Evolutionary conservation across 2,888 invertebrate species (phyloP), one percentile per base, ranked within the genome.

Genomic region (Plemyria rubiginata): DNA sequence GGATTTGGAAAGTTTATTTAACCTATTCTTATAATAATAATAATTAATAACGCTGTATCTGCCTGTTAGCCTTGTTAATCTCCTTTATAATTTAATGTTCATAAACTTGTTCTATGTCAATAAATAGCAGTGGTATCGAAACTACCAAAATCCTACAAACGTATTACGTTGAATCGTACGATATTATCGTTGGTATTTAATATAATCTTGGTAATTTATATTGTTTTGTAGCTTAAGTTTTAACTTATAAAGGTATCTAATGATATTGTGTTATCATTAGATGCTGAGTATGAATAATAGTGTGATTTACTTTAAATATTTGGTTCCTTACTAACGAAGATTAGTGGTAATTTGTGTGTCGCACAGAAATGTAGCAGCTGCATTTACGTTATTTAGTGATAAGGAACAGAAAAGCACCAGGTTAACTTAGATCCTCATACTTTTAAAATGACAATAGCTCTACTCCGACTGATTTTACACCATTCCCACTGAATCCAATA

Each of bases 401-500:
- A 66, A 48, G 70, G 60, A 64, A 67, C 68, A 65, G 66, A 62
- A 71, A 67, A 60, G 66, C 64, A 60, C 65, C 68, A 50, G 46
- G 45, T 15, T 49, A 52, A 58, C 59, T 55, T 40, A 48, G 60
- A 40, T 56, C 54, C 60, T 61, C 52, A 71, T 62, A 68, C 70
- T 73, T 63, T 62, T 62, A 63, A 67, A 73, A 78, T 76, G 73
- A 79, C 79, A 81, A 80, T 79, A 82, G 77, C 66, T 73, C 68
- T 64, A 66, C 65, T 70, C 73, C 59, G 82, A 84, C 82, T 84
- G 84, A 85, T 65, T 74, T 73, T 65, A 61, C 78, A 79, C 77
- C 82, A 84, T 85, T 85, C 82, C 80, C 80, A 80, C 80, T 78
- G 74, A 77, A 65, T 76, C 70, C 77, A 70, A 78, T 79, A 70